These are phyloP conservation scores for Alloplasta piceator DNA, from an alignment of 2,888 invertebrate genomes.

Conservation along the genomic window DNA sequence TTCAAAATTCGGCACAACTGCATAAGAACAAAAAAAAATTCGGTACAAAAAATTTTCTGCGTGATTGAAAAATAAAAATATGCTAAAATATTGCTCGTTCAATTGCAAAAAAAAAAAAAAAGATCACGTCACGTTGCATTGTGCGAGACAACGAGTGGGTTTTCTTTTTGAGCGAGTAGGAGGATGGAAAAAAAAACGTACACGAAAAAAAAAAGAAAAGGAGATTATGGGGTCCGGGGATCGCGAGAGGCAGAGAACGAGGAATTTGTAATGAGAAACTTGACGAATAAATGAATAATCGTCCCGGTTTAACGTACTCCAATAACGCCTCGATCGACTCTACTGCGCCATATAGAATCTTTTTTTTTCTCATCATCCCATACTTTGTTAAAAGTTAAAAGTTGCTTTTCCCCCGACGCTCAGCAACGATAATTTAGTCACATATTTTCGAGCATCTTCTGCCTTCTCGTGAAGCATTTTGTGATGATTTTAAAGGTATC, in stretches of 20 bases:
- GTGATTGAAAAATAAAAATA: background rate
- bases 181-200: conserved; percentile 16
- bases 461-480: too few relatives aligned
- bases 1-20: background rate
- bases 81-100: conserved; percentile 29
- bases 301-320: conserved; percentile 39
- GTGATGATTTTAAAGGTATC: too few relatives aligned
- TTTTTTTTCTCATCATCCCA: too few relatives aligned
- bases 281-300: conserved; percentile 54
- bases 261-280: conserved; percentile 44
- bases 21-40: background rate
- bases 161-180: conserved; percentile 15
- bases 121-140: background rate
- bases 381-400: too few relatives aligned
- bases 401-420: too few relatives aligned
- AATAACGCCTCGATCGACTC: conserved; percentile 8
- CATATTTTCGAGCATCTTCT: too few relatives aligned
- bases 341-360: background rate
- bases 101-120: conserved; percentile 8
- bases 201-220: conserved; percentile 3
- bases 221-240: conserved; percentile 30
- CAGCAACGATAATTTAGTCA: too few relatives aligned
- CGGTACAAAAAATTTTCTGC: background rate
- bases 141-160: background rate
- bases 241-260: conserved; percentile 18